Conservation (phyloP, 2,797 vertebrate species). For the Sebastes matsubarae region DNA sequence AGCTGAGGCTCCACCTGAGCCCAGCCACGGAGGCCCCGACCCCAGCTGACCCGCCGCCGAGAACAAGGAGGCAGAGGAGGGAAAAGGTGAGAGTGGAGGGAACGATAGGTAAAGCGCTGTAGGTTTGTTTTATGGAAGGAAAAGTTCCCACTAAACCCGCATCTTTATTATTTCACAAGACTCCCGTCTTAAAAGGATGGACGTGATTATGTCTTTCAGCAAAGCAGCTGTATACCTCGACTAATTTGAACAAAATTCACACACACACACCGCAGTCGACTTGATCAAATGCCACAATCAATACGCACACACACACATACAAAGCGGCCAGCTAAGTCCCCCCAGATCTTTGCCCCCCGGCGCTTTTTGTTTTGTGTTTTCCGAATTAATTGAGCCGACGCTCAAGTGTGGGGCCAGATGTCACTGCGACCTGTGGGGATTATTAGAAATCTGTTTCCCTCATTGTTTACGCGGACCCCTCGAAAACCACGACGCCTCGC, state of each 20-base stretch:
- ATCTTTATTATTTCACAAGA: slow-evolving; percentile 36
- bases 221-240: slow-evolving; percentile 31
- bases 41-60: slow-evolving; percentile 69
- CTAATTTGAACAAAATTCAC: slow-evolving; percentile 55
- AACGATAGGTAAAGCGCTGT: slow-evolving; percentile 1
- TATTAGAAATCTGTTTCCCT: slow-evolving; percentile 82
- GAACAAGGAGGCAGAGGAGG: slow-evolving; percentile 53
- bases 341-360: slow-evolving; percentile 76
- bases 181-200: slow-evolving; percentile 21
- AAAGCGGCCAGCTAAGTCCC: slow-evolving; percentile 65
- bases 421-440: slow-evolving; percentile 80
- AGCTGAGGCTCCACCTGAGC: slow-evolving; percentile 86
- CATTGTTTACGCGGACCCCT: slow-evolving; percentile 76
- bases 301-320: slow-evolving; percentile 59
- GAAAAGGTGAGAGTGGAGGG: slow-evolving; percentile 51
- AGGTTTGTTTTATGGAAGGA: neutral
- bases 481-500: slow-evolving; percentile 52
- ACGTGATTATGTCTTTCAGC: slow-evolving; percentile 2
- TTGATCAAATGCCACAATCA: slow-evolving; percentile 75
- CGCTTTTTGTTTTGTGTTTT: slow-evolving; percentile 82
- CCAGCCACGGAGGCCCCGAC: slow-evolving; percentile 74
- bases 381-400: slow-evolving; percentile 79
- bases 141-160: slow-evolving; percentile 8
- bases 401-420: slow-evolving; percentile 80
- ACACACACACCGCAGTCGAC: slow-evolving; percentile 47